Conservation (phyloP, 2,888 invertebrate species). For the Drosophila nr. perissopoda region DNA sequence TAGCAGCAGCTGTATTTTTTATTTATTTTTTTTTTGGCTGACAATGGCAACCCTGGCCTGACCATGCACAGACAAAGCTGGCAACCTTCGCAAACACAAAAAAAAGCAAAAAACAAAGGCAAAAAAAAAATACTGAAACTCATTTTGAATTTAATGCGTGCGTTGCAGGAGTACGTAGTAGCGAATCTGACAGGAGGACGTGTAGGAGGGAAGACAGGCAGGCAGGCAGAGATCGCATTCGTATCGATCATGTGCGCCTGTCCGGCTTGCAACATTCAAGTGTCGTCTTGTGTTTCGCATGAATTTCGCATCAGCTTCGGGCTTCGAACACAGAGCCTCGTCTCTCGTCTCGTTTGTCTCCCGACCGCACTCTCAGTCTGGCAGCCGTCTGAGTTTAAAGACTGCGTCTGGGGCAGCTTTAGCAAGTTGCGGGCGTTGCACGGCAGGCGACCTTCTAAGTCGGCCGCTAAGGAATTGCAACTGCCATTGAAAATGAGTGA, state of each 20-base stretch:
- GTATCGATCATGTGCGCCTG: slow-evolving; percentile 82
- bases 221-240: slow-evolving; percentile 46
- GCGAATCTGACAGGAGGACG: slow-evolving; percentile 26
- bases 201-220: slow-evolving; percentile 8
- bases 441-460: slow-evolving; percentile 74
- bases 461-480: slow-evolving; percentile 75
- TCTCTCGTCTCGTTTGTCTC: slow-evolving; percentile 31
- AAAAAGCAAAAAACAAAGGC: slow-evolving; percentile 24
- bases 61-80: slow-evolving; percentile 66
- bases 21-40: slow-evolving; percentile 54
- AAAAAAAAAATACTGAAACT: slow-evolving; percentile 65
- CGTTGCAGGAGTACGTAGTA: slow-evolving; percentile 44
- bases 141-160: slow-evolving; percentile 79
- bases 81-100: slow-evolving; percentile 68
- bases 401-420: slow-evolving; percentile 55
- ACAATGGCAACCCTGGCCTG: slow-evolving; percentile 78
- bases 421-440: slow-evolving; percentile 62
- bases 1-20: slow-evolving; percentile 40
- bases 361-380: slow-evolving; percentile 37
- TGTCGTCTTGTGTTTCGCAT: slow-evolving; percentile 75
- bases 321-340: slow-evolving; percentile 15
- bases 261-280: slow-evolving; percentile 80
- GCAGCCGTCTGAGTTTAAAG: slow-evolving; percentile 46
- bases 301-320: slow-evolving; percentile 50
- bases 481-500: slow-evolving; percentile 82